Percentiles rank a stretch among this genome's conserved stretches.
phyloP scores from a whole-genome alignment of 2,888 invertebrate species.

The Hemistola chrysoprasaria region DNA sequence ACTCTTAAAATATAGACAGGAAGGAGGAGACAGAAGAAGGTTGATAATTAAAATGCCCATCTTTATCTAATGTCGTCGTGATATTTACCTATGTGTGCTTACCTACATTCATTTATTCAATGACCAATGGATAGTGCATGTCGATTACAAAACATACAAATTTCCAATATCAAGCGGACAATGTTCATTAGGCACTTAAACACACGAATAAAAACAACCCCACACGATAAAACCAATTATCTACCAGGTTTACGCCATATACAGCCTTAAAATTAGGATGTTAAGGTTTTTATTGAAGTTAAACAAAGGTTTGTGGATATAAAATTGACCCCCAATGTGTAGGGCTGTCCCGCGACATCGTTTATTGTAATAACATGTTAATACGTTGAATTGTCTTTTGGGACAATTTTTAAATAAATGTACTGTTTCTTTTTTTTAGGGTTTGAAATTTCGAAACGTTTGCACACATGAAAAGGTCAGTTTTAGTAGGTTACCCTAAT shows the following conservation, averaged over 20 bases:
- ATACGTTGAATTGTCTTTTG: slow-evolving; percentile 36
- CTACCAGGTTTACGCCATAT: slow-evolving; percentile 8
- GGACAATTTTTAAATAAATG: slow-evolving; percentile 51
- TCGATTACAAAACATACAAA: slow-evolving; percentile 16
- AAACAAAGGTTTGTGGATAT: slow-evolving; percentile 7
- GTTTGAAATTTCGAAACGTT: slow-evolving; percentile 48
- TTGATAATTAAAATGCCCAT: too few species aligned
- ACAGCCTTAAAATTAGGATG: background rate
- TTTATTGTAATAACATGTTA: slow-evolving; percentile 71
- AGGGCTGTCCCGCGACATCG: slow-evolving; percentile 47
- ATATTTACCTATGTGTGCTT: too few species aligned
- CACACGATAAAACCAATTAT: slow-evolving; percentile 30
- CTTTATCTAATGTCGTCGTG: too few species aligned
- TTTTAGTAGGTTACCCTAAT: too few species aligned
- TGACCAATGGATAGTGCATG: too few species aligned
- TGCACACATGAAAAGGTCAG: slow-evolving; percentile 27
- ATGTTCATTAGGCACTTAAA: slow-evolving; percentile 17
- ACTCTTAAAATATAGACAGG: too few species aligned
- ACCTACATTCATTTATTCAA: too few species aligned
- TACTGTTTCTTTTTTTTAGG: slow-evolving; percentile 38
- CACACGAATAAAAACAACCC: slow-evolving; percentile 18
- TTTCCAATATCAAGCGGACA: slow-evolving; percentile 13
- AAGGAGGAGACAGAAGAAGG: too few species aligned
- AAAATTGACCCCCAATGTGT: slow-evolving; percentile 19
- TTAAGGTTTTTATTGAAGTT: slow-evolving; percentile 1